Conservation (phyloP, 1,140 invertebrate genomes). For the Megathymus violae region DNA sequence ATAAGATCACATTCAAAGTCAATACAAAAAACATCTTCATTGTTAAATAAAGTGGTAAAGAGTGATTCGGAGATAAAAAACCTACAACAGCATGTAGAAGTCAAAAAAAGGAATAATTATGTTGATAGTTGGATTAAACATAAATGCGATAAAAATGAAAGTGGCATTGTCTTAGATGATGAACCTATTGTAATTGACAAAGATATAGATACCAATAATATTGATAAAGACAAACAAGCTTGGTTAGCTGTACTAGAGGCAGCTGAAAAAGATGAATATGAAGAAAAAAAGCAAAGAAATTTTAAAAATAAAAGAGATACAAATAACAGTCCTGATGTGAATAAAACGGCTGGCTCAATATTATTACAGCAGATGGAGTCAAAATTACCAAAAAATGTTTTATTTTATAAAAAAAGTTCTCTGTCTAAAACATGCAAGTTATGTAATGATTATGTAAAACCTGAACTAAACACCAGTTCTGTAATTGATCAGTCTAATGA, state of each 20-base stretch:
- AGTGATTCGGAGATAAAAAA: constrained; percentile 5
- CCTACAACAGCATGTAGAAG: background rate
- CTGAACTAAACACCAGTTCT: constrained; percentile 6
- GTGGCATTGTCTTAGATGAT: constrained; percentile 63
- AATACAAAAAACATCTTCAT: constrained; percentile 16
- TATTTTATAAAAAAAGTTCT: constrained; percentile 60
- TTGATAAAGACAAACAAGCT: constrained; percentile 67
- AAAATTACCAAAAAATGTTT: constrained; percentile 42
- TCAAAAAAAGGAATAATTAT: background rate
- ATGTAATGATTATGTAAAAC: constrained; percentile 35
- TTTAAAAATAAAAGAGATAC: background rate
- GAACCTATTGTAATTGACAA: constrained; percentile 56
- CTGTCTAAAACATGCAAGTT: constrained; percentile 51
- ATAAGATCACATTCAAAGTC: constrained; percentile 40
- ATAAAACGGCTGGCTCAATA: background rate
- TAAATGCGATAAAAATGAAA: constrained; percentile 57
- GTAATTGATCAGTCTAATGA: constrained; percentile 38
- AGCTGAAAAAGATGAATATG: constrained; percentile 49
- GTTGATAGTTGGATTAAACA: background rate
- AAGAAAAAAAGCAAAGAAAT: background rate
- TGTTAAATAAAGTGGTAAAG: background rate
- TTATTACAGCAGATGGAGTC: background rate
- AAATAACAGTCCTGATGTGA: background rate
- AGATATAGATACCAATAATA: constrained; percentile 40
- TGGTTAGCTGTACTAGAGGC: constrained; percentile 59